A percentile compares a stretch with the other conserved stretches of the same genome.
phyloP scores from a whole-genome alignment of 1,140 invertebrate genomes.

The Conopomorpha cramerella region DNA sequence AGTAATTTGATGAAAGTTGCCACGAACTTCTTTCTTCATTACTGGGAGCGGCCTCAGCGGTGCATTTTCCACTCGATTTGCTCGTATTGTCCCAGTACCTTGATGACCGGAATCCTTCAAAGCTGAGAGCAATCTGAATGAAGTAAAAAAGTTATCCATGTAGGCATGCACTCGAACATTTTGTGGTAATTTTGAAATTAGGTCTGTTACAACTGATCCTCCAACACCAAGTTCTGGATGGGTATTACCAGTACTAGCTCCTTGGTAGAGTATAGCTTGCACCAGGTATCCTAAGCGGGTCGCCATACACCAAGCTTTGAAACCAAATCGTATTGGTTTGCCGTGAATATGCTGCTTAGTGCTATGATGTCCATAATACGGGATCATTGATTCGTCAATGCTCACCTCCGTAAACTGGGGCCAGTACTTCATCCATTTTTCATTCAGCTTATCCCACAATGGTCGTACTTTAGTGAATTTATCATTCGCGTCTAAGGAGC shows the following conservation, averaged over 20 bases:
- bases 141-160: constrained; percentile 8
- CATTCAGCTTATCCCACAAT: neutral
- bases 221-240: constrained; percentile 11
- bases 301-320: constrained; percentile 10
- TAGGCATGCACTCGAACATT: constrained; percentile 6
- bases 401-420: neutral
- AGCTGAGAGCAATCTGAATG: constrained; percentile 6
- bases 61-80: constrained; percentile 6
- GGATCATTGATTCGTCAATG: constrained; percentile 1
- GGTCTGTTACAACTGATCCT: constrained; percentile 7
- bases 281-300: constrained; percentile 10
- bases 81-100: constrained; percentile 7
- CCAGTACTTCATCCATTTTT: neutral
- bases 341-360: neutral
- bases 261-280: constrained; percentile 10
- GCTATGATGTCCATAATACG: neutral
- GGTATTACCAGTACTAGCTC: constrained; percentile 9
- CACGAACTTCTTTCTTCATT: constrained; percentile 8
- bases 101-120: constrained; percentile 8
- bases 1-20: constrained; percentile 8
- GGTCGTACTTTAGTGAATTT: neutral
- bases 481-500: neutral
- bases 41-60: constrained; percentile 6
- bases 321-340: constrained; percentile 8
- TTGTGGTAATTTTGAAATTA: constrained; percentile 7